phyloP scores from a whole-genome alignment of 2,113 vertebrate species.

The Coryphaenoides rupestris region DNA sequence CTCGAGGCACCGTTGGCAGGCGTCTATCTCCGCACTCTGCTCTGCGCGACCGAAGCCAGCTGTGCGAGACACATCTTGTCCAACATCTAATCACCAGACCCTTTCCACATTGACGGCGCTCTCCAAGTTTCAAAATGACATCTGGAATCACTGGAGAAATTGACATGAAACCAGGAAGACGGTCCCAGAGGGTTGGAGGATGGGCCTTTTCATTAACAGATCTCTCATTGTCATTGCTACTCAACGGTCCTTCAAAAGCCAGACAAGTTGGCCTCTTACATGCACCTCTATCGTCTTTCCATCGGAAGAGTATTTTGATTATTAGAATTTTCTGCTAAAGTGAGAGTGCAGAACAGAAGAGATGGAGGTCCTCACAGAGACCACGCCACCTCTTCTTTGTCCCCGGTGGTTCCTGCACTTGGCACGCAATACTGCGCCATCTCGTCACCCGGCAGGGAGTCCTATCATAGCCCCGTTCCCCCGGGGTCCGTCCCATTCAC shows the following conservation, averaged over 20 bases:
- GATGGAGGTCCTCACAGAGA: conserved; percentile 27
- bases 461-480: conserved; percentile 43
- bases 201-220: conserved; percentile 5
- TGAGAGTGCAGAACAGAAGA: conserved; percentile 31
- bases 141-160: conserved; percentile 58
- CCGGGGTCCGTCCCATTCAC: conserved; percentile 44
- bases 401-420: conserved; percentile 30
- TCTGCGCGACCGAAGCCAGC: conserved; percentile 48
- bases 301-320: neutral
- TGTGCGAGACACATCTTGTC: conserved; percentile 50
- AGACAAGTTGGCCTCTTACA: neutral
- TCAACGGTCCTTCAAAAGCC: neutral
- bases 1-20: conserved; percentile 51
- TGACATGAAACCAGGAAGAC: conserved; percentile 27
- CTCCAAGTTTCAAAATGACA: conserved; percentile 45
- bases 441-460: conserved; percentile 38
- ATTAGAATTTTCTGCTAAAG: conserved; percentile 28
- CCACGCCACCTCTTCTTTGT: conserved; percentile 15
- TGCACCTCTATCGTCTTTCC: neutral
- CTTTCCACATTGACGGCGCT: conserved; percentile 39
- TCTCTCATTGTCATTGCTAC: neutral
- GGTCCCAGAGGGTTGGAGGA: conserved; percentile 3
- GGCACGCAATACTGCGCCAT: conserved; percentile 47
- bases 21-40: conserved; percentile 32
- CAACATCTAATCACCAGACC: conserved; percentile 42